These are phyloP conservation scores for Napeogenes sylphis DNA, from an alignment of 2,888 invertebrate genomes.

Conservation along the genomic window DNA sequence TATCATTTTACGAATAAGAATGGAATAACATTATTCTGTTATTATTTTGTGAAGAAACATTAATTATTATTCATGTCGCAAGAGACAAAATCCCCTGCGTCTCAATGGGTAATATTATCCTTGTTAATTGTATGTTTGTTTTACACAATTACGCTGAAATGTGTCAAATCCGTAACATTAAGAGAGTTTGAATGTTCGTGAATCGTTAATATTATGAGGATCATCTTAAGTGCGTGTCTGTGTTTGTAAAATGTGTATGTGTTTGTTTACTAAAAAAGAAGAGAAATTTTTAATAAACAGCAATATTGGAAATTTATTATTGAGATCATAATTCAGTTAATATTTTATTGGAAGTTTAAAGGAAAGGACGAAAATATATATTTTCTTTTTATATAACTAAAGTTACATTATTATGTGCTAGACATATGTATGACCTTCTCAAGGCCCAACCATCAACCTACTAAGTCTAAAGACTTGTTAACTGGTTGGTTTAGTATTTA, in stretches of 20 bases:
- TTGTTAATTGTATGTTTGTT: constrained; percentile 10
- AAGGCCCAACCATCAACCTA: no score
- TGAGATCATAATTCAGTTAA: no score
- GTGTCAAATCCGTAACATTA: constrained; percentile 2
- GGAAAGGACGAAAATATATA: no score
- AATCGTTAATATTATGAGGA: background rate
- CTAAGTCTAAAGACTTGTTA: no score
- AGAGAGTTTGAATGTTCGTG: background rate
- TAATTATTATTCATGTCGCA: constrained; percentile 8
- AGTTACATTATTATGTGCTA: no score
- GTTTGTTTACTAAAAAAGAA: background rate
- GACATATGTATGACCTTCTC: no score
- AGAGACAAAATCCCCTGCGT: constrained; percentile 5
- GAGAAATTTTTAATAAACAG: no score
- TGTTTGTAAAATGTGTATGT: background rate
- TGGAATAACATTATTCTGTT: background rate
- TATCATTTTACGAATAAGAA: background rate
- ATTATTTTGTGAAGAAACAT: background rate
- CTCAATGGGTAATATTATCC: constrained; percentile 8
- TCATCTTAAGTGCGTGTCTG: background rate
- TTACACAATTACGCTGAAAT: constrained; percentile 8
- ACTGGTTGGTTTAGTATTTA: no score
- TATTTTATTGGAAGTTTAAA: no score
- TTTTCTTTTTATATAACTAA: no score
- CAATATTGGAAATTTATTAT: no score